phyloP scores from a whole-genome alignment of 2,797 vertebrate genomes.

The Holocentrus rufus region DNA sequence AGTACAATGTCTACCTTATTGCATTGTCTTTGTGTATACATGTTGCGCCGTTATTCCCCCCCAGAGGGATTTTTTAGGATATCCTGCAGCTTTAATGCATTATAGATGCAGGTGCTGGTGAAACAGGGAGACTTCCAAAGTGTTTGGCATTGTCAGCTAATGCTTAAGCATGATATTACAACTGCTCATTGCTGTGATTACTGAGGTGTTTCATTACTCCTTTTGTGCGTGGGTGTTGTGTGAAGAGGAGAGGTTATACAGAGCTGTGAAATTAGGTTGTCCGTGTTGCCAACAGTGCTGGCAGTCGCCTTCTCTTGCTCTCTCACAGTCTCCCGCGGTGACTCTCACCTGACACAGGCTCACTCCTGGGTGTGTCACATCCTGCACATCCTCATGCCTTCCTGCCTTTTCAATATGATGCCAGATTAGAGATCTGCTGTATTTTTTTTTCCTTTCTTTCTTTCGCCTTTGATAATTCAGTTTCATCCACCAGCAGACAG shows the following conservation, averaged over 20 bases:
- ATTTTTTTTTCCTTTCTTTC: background rate
- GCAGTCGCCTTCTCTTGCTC: background rate
- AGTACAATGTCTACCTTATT: background rate
- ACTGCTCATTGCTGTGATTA: no score
- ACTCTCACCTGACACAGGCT: background rate
- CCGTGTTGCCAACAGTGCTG: background rate
- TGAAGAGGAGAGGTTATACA: background rate
- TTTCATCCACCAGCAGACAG: background rate
- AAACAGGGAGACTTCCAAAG: no score
- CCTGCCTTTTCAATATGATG: conserved; percentile 13
- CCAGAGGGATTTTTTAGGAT: no score
- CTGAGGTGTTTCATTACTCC: background rate
- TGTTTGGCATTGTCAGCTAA: no score
- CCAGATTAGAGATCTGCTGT: conserved; percentile 6
- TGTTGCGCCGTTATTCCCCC: background rate
- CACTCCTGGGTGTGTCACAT: no score
- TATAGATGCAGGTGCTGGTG: no score
- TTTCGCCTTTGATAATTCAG: background rate
- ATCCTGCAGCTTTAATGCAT: no score
- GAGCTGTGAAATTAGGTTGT: no score
- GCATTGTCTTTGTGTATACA: conserved; percentile 10
- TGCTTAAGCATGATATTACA: no score
- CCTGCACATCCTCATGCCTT: background rate
- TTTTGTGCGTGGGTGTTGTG: background rate
- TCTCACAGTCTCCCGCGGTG: background rate